These are phyloP conservation scores for Geotrupes spiniger DNA, from an alignment of 2,888 invertebrate genomes.

Conservation along the genomic window DNA sequence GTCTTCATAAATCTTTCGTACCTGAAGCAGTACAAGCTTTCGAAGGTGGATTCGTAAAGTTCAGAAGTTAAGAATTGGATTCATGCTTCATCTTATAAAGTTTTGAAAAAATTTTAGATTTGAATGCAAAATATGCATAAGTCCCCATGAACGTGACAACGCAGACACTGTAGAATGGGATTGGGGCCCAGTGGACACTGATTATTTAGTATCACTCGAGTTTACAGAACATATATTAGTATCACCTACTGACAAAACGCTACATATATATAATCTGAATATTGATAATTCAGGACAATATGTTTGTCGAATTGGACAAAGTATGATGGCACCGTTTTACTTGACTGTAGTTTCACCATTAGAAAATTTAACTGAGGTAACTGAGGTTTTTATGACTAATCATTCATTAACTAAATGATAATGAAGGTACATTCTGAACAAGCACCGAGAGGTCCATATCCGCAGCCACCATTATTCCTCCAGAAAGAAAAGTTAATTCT, in stretches of 20 bases:
- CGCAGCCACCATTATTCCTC: constrained; percentile 37
- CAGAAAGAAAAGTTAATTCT: constrained; percentile 46
- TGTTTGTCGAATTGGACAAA: constrained; percentile 53
- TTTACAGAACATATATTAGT: constrained; percentile 49
- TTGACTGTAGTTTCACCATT: constrained; percentile 51
- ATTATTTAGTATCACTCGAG: constrained; percentile 43
- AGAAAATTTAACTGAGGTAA: constrained; percentile 17
- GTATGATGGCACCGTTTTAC: constrained; percentile 50
- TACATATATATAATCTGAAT: constrained; percentile 56
- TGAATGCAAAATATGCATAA: constrained; percentile 55
- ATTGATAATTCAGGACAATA: constrained; percentile 56
- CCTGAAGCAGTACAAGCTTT: constrained; percentile 48
- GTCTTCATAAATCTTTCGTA: constrained; percentile 41
- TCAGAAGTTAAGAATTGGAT: neutral
- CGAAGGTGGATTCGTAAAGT: constrained; percentile 52
- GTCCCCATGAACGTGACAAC: constrained; percentile 49
- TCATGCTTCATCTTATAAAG: neutral
- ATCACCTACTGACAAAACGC: constrained; percentile 48
- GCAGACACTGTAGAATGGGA: constrained; percentile 53
- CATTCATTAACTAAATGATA: no score
- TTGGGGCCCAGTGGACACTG: constrained; percentile 37
- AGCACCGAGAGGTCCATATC: constrained; percentile 41
- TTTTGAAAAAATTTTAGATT: constrained; percentile 41
- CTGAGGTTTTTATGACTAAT: no score
- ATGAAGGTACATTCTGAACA: constrained; percentile 40